Conservation (phyloP, 2,113 vertebrate species). For the Thinocorus orbignyianus region DNA sequence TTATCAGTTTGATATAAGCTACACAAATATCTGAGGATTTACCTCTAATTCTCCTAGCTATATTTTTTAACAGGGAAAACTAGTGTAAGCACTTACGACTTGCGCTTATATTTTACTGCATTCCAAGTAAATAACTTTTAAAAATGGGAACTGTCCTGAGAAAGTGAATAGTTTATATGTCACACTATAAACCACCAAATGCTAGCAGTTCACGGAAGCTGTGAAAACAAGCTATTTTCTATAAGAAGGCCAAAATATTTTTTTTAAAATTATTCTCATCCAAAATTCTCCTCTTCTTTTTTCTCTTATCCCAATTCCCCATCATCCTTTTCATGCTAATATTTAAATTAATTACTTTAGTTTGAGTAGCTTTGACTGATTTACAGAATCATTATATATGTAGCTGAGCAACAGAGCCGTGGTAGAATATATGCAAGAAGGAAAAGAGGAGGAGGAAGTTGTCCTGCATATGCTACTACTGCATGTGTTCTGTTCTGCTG, state of each 20-base stretch:
- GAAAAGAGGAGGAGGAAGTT: not conserved
- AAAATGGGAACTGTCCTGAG: not conserved
- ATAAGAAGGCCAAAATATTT: not conserved
- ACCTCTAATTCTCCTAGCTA: not conserved
- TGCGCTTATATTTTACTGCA: not conserved
- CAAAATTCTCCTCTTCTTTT: not conserved
- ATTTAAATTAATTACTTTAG: not conserved
- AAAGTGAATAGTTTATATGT: not conserved
- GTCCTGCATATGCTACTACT: not conserved
- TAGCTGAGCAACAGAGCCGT: not conserved
- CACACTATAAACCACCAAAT: not conserved
- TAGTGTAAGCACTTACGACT: not conserved
- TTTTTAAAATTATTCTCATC: not conserved
- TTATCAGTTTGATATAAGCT: not conserved
- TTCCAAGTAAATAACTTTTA: not conserved
- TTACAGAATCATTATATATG: not conserved
- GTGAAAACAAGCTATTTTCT: not conserved
- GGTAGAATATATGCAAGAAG: not conserved
- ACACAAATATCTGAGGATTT: not conserved
- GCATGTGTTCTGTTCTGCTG: not conserved
- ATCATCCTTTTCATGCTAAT: not conserved
- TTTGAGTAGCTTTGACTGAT: not conserved
- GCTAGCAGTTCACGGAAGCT: not conserved
- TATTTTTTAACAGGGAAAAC: not conserved
- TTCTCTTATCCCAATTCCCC: not conserved